phyloP scores from a whole-genome alignment of 2,888 invertebrate species.

The Drosophila atroscutellata region DNA sequence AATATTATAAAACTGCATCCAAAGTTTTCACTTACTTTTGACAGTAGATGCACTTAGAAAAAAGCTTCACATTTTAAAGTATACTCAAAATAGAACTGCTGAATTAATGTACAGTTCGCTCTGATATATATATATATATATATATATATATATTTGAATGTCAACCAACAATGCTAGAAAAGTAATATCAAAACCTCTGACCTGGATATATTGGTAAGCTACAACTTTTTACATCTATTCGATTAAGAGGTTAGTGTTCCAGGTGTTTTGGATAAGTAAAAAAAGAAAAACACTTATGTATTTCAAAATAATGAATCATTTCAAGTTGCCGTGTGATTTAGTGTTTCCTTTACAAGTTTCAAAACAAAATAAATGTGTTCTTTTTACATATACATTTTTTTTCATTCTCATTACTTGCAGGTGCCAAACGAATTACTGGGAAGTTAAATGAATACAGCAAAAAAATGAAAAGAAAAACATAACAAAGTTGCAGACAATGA shows the following conservation, averaged over 20 bases:
- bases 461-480: neutral
- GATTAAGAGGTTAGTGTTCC: too few species aligned
- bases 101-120: too few species aligned
- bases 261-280: too few species aligned
- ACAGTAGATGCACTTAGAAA: neutral
- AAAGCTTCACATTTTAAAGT: neutral
- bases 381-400: constrained; percentile 1
- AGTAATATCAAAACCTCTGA: neutral
- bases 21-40: neutral
- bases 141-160: too few species aligned
- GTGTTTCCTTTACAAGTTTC: constrained; percentile 25
- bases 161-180: too few species aligned
- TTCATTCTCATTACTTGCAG: constrained; percentile 45
- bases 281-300: neutral
- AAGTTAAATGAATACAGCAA: constrained; percentile 28
- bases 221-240: neutral
- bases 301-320: neutral
- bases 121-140: too few species aligned
- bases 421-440: constrained; percentile 47
- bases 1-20: neutral
- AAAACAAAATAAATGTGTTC: constrained; percentile 21
- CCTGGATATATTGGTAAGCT: neutral
- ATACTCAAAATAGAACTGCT: neutral
- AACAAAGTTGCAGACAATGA: constrained; percentile 21
- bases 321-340: neutral